A percentile compares a stretch with the other conserved stretches of the same genome.
These are phyloP conservation scores for Lutjanus campechanus DNA, from an alignment of 2,797 vertebrate genomes.

Conservation along the genomic window DNA sequence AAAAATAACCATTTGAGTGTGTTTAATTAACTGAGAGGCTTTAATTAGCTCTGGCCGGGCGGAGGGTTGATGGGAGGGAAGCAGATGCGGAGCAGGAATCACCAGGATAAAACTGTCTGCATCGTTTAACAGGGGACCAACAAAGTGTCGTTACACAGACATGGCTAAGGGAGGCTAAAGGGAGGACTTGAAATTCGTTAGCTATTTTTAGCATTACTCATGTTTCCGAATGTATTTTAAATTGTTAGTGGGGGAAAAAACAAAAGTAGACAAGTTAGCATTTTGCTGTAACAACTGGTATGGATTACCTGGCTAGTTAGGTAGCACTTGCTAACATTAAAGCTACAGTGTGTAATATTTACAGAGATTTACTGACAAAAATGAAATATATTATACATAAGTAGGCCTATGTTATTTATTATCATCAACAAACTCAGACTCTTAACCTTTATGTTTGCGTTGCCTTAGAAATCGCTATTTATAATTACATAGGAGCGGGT, in stretches of 20 bases:
- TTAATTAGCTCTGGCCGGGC: constrained; percentile 62
- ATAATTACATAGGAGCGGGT: too few relatives aligned
- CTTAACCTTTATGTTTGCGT: too few relatives aligned
- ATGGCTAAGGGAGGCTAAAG: neutral
- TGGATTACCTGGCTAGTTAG: too few relatives aligned
- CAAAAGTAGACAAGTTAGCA: too few relatives aligned
- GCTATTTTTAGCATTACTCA: constrained; percentile 50
- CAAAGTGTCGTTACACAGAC: constrained; percentile 31
- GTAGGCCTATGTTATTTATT: too few relatives aligned
- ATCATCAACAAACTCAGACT: too few relatives aligned
- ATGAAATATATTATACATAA: too few relatives aligned
- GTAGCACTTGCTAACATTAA: too few relatives aligned
- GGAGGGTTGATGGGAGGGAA: constrained; percentile 36
- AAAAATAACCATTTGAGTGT: constrained; percentile 57
- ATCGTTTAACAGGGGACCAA: constrained; percentile 33
- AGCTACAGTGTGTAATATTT: too few relatives aligned
- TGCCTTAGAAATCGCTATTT: too few relatives aligned
- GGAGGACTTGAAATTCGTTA: constrained; percentile 10
- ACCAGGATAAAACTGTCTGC: constrained; percentile 45
- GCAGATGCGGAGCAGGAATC: constrained; percentile 34
- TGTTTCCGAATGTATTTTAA: constrained; percentile 16
- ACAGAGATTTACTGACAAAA: too few relatives aligned
- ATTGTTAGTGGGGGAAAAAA: neutral
- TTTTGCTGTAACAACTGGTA: too few relatives aligned
- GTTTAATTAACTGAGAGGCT: constrained; percentile 71